Percentiles rank a stretch among this genome's conserved stretches.
phyloP scores from a whole-genome alignment of 2,113 vertebrate genomes.

The Nematolebias whitei region DNA sequence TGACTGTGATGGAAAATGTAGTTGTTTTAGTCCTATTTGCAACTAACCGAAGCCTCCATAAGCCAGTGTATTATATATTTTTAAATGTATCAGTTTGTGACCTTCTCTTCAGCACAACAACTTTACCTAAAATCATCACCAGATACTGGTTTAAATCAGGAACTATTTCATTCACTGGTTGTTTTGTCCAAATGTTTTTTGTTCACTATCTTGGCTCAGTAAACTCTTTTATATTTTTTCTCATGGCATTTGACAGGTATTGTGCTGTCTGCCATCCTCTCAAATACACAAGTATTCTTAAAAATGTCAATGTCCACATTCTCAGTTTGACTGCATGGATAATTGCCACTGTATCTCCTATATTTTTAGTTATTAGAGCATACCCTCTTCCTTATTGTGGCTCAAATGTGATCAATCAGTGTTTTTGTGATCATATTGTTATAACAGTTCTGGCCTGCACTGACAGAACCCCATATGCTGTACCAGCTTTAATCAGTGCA shows the following conservation, averaged over 20 bases:
- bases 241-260: constrained; percentile 73
- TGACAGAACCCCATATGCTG: constrained; percentile 37
- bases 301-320: constrained; percentile 40
- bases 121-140: constrained; percentile 62
- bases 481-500: constrained; percentile 46
- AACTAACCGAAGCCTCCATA: constrained; percentile 56
- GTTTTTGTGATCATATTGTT: constrained; percentile 69
- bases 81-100: constrained; percentile 60
- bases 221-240: constrained; percentile 50
- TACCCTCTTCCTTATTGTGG: constrained; percentile 71
- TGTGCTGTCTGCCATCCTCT: constrained; percentile 69
- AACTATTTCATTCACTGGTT: constrained; percentile 56
- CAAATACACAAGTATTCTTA: constrained; percentile 53
- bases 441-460: constrained; percentile 64
- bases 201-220: constrained; percentile 63
- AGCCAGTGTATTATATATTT: constrained; percentile 57
- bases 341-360: accelerated
- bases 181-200: constrained; percentile 72
- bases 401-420: constrained; percentile 64
- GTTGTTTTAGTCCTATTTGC: constrained; percentile 18
- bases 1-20: constrained; percentile 44
- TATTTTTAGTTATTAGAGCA: constrained; percentile 37
- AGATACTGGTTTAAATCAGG: constrained; percentile 62
- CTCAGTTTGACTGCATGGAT: constrained; percentile 55
- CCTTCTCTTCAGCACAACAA: constrained; percentile 56